These are phyloP conservation scores for Atrichornis clamosus DNA, from an alignment of 2,113 vertebrate species.

Conservation along the genomic window DNA sequence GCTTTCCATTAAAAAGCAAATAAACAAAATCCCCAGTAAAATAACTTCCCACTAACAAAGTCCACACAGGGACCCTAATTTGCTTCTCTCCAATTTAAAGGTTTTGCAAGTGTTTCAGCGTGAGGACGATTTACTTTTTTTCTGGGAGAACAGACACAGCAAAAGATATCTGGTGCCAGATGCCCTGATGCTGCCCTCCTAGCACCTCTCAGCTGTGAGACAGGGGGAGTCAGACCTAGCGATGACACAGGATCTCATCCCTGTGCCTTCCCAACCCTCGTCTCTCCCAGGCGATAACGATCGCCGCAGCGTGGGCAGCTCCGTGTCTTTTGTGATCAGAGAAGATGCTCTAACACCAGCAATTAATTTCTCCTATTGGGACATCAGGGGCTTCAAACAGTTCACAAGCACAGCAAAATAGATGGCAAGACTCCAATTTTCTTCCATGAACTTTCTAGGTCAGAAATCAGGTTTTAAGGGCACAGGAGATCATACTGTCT, in stretches of 20 bases:
- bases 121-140: background rate
- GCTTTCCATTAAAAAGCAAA: background rate
- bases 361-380: constrained; percentile 33
- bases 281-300: background rate
- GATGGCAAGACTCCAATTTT: constrained; percentile 40
- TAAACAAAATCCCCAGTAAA: background rate
- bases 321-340: background rate
- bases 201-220: background rate
- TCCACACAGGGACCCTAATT: background rate
- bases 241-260: background rate
- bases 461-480: constrained; percentile 46
- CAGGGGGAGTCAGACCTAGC: background rate
- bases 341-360: background rate
- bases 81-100: background rate
- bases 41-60: background rate
- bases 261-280: background rate
- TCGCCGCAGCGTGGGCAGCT: background rate
- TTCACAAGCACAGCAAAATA: background rate
- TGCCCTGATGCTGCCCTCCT: background rate
- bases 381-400: background rate
- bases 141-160: background rate
- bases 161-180: background rate
- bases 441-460: constrained; percentile 35
- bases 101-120: background rate
- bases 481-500: background rate